These are phyloP conservation scores for Carollia perspicillata DNA, from an alignment of 2,113 vertebrate genomes.

Conservation along the genomic window DNA sequence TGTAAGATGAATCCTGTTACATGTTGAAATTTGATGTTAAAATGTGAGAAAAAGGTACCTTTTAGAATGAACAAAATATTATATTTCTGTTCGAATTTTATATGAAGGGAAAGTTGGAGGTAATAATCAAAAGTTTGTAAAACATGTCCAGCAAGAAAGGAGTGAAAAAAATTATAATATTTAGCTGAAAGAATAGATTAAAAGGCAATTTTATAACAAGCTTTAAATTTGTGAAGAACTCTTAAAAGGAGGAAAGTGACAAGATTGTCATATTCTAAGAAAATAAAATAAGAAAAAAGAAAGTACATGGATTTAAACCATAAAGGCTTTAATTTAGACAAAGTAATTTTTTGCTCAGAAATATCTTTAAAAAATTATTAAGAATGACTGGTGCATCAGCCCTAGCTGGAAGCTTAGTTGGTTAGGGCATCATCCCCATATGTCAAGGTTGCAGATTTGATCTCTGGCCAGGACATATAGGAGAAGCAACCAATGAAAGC, in stretches of 20 bases:
- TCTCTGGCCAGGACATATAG: too few species aligned
- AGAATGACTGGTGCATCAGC: neutral
- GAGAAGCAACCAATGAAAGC: too few species aligned
- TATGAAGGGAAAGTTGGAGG: neutral
- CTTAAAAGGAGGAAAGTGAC: neutral
- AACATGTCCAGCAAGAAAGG: neutral
- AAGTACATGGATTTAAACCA: neutral
- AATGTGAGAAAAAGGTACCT: neutral
- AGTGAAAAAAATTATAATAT: neutral
- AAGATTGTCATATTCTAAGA: constrained; percentile 3
- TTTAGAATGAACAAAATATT: neutral
- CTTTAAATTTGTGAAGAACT: constrained; percentile 19
- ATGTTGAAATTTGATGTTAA: constrained; percentile 30
- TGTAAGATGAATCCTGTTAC: neutral
- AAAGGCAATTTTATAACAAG: constrained; percentile 17
- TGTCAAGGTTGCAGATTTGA: too few species aligned
- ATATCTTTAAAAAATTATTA: constrained; percentile 7
- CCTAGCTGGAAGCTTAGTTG: too few species aligned
- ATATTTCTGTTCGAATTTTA: neutral
- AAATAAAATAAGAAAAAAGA: neutral
- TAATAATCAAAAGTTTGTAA: constrained; percentile 44
- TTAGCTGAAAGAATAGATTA: neutral
- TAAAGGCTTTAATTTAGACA: neutral
- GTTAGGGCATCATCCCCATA: too few species aligned
- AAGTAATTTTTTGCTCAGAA: neutral